Evolutionary conservation across 2,113 vertebrate genomes (phyloP).

Genomic region (Xiphophorus couchianus): DNA sequence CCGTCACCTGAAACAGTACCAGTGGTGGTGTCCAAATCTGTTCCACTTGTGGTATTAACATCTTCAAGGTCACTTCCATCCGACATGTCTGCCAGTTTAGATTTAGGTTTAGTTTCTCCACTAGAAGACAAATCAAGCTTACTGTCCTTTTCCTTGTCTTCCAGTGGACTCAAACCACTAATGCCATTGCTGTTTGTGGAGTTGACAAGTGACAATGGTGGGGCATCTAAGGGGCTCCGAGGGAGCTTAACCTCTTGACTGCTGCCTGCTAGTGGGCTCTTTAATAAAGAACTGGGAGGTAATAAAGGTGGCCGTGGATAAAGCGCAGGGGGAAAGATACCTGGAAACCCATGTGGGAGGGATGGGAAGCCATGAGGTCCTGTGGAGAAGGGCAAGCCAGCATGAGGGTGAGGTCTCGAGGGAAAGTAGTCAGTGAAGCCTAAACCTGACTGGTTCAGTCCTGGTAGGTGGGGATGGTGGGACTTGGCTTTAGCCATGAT

Average conservation of each 20-base stretch:
- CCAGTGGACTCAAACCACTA: conserved; percentile 63
- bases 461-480: conserved; percentile 77
- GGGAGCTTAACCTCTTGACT: conserved; percentile 89
- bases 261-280: conserved; percentile 88
- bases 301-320: conserved; percentile 94
- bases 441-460: conserved; percentile 89
- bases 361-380: conserved; percentile 84
- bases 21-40: conserved; percentile 95
- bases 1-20: conserved; percentile 90
- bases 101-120: conserved; percentile 84
- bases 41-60: conserved; percentile 95
- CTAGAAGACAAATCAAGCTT: conserved; percentile 83
- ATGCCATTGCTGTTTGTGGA: conserved; percentile 82
- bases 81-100: conserved; percentile 90
- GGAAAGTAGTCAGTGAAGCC: conserved; percentile 94
- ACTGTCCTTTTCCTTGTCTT: conserved; percentile 85
- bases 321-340: conserved; percentile 92
- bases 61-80: conserved; percentile 98
- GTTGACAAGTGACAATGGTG: conserved; percentile 84
- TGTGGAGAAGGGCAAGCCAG: conserved; percentile 87
- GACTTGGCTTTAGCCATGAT: conserved; percentile 94
- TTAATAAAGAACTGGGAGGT: conserved; percentile 90
- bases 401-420: conserved; percentile 87
- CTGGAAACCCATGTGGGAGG: conserved; percentile 88
- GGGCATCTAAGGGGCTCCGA: conserved; percentile 86